Conservation (phyloP, 2,113 vertebrate species). For the Melanerpes formicivorus region DNA sequence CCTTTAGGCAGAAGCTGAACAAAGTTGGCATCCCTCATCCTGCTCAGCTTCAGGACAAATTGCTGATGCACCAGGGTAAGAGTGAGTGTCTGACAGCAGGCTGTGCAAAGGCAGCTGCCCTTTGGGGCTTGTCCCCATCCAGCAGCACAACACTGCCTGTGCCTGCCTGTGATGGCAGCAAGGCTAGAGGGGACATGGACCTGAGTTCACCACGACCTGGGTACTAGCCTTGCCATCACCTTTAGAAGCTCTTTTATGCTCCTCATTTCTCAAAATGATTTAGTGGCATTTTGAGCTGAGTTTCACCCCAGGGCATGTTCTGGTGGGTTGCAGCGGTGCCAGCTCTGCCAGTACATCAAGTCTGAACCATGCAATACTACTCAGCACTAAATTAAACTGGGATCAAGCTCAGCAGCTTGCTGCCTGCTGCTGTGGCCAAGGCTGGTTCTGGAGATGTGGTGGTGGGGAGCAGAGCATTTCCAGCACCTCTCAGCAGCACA, state of each 20-base stretch:
- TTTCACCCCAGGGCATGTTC: accelerated
- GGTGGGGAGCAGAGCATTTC: not conserved
- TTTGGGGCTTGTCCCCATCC: not conserved
- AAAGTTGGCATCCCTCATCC: not conserved
- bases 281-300: not conserved
- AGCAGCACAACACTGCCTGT: not conserved
- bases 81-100: accelerated
- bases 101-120: not conserved
- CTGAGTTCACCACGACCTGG: not conserved
- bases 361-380: not conserved
- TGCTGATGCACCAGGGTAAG: accelerated
- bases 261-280: not conserved
- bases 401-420: not conserved
- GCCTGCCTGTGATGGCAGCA: accelerated
- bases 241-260: not conserved
- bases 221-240: accelerated
- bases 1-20: not conserved
- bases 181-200: not conserved
- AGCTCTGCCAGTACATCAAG: accelerated
- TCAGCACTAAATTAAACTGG: not conserved
- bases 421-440: accelerated
- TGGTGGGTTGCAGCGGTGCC: not conserved
- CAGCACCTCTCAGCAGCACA: not conserved
- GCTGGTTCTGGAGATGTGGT: not conserved
- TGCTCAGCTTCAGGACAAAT: not conserved